Conservation (phyloP, 64 coral and sea anemone species). For the Actinia equina region DNA sequence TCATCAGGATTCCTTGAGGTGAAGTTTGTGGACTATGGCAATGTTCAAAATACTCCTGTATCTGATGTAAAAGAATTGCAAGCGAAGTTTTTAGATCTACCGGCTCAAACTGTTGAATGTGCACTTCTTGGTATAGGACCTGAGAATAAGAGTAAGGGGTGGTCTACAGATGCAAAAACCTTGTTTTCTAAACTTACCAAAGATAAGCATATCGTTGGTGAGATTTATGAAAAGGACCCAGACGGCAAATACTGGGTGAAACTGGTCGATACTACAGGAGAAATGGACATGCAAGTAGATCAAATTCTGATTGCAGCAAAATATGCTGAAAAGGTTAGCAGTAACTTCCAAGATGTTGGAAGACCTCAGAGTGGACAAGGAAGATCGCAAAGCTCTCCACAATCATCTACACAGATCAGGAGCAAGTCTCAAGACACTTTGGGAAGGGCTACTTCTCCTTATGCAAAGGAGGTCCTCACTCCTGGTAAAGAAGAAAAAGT, state of each 20-base stretch:
- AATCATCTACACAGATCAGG: background rate
- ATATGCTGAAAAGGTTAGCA: conserved; percentile 59
- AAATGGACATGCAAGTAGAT: conserved; percentile 73
- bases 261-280: conserved; percentile 85
- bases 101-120: conserved; percentile 74
- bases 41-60: conserved; percentile 59
- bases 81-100: conserved; percentile 51
- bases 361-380: background rate
- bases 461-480: conserved; percentile 37
- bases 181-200: conserved; percentile 75
- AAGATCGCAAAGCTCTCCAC: background rate
- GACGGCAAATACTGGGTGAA: conserved; percentile 71
- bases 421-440: background rate
- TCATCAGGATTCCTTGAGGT: conserved; percentile 70
- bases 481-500: conserved; percentile 60
- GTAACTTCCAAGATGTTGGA: background rate
- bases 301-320: conserved; percentile 81
- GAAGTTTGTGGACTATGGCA: conserved; percentile 95
- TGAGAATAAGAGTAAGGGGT: conserved; percentile 36
- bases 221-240: conserved; percentile 30
- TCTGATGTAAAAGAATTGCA: conserved; percentile 72
- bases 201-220: conserved; percentile 81
- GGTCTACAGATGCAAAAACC: conserved; percentile 62
- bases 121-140: conserved; percentile 59
- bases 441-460: conserved; percentile 2